phyloP scores from a whole-genome alignment of 2,797 vertebrate genomes.

The Leucoraja ocellata region DNA sequence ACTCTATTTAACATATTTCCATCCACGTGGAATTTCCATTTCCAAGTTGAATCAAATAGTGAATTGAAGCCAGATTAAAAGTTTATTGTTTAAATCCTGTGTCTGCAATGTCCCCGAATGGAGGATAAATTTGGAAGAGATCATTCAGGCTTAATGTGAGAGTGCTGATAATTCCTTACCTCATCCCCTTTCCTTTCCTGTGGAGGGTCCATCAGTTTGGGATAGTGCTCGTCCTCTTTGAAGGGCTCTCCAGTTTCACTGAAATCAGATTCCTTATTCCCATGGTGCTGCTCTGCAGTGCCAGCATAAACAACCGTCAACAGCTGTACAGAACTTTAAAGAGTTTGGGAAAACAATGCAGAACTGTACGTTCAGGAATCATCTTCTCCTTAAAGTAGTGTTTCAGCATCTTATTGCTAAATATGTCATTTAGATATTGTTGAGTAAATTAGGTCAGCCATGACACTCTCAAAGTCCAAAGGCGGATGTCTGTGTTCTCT shows the following conservation, averaged over 20 bases:
- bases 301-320: slow-evolving; percentile 61
- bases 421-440: slow-evolving; percentile 35
- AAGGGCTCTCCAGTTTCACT: slow-evolving; percentile 70
- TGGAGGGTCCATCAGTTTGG: slow-evolving; percentile 62
- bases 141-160: slow-evolving; percentile 20
- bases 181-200: slow-evolving; percentile 67
- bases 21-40: not conserved
- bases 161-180: slow-evolving; percentile 57
- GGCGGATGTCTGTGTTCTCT: not conserved
- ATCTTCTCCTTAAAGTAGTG: slow-evolving; percentile 24
- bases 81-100: not conserved
- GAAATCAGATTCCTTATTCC: slow-evolving; percentile 68
- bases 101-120: not conserved
- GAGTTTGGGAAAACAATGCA: slow-evolving; percentile 51
- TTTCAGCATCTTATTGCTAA: slow-evolving; percentile 34
- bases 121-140: not conserved
- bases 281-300: slow-evolving; percentile 59
- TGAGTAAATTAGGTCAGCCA: not conserved
- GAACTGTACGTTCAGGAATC: slow-evolving; percentile 49
- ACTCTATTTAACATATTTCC: not conserved
- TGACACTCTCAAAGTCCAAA: slow-evolving; percentile 22
- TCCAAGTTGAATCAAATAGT: not conserved
- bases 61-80: not conserved
- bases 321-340: slow-evolving; percentile 57
- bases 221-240: slow-evolving; percentile 65